Base-by-base conservation (phyloP, 35 echinoderm and acorn worm species). In the Heliocidaris tuberculata region DNA sequence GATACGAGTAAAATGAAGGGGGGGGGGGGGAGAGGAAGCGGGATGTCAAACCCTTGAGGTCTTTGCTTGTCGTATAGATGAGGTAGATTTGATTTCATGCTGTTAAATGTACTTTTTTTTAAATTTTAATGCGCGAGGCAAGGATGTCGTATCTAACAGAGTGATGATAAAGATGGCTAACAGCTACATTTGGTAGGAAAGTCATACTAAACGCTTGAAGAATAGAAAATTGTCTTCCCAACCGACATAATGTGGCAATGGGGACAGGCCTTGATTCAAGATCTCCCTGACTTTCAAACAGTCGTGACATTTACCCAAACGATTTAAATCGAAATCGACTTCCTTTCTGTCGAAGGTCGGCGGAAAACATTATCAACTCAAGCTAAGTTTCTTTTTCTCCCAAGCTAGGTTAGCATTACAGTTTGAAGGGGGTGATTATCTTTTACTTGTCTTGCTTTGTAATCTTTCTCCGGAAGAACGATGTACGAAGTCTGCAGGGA, bases 241-340 rank as follows among this genome's bases (percentile, higher is more conserved):
- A 78, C 35, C 65, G 19, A 78, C 65, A 27, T 78, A 21, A 21
- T 78, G 19, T n/a, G 7, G 21, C 21, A 78, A 78, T 78, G 65
- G 65, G 65, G 21, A 78, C 65, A 78, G 65, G 19, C 65, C 27
- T 5, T 3, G 21, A 19, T 78, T 78, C 21, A 78, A 78, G 65
- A 78, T 78, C 65, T 78, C 65, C 27, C 65, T 78, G 65, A 78
- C 65, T 78, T 78, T 78, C 65, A 78, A 78, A 78, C 21, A 78
- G 65, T 78, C 65, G 65, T 78, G 65, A 78, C 65, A 78, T 78
- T 78, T 78, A 78, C 65, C 65, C 65, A 78, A 78, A 78, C 65
- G 65, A 78, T 78, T 78, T 78, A 9, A 78, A 78, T 78, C 65
- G 65, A 78, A 78, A 78, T 17, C 17, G 65, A 78, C 65, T 78